Conservation (phyloP, 23 tunicate species). For the Aplidium turbinatum region DNA sequence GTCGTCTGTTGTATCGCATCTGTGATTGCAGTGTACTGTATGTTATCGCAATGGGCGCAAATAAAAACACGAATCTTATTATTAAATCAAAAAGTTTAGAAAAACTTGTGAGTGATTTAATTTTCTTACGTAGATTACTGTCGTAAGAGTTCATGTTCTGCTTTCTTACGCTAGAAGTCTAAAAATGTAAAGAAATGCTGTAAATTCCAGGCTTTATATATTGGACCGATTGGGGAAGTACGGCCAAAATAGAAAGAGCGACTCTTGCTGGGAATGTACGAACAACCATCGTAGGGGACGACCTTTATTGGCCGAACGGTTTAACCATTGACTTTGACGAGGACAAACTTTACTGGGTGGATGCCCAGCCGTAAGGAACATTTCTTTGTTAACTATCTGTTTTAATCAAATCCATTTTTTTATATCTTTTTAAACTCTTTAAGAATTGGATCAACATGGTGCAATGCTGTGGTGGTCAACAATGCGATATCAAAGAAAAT, state of each 20-base stretch:
- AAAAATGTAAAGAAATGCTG: neutral
- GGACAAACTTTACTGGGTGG: constrained; percentile 81
- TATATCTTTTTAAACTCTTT: neutral
- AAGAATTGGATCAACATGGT: too few species aligned
- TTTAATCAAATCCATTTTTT: neutral
- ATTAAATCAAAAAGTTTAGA: too few species aligned
- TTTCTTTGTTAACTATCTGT: neutral
- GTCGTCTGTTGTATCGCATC: too few species aligned
- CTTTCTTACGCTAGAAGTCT: too few species aligned
- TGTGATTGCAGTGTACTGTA: too few species aligned
- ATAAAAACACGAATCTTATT: too few species aligned
- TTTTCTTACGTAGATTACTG: too few species aligned
- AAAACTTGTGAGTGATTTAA: too few species aligned
- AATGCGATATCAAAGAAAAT: too few species aligned
- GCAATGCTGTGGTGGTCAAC: neutral
- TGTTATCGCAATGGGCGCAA: too few species aligned
- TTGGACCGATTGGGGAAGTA: constrained; percentile 87
- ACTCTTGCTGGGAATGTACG: constrained; percentile 78
- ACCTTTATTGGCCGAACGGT: constrained; percentile 83
- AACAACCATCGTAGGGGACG: constrained; percentile 31
- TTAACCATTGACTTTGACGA: constrained; percentile 67
- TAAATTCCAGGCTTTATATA: constrained; percentile 49
- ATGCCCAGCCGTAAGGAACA: constrained; percentile 75
- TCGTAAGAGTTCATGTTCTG: too few species aligned
- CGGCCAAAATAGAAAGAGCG: constrained; percentile 66